A percentile compares a stretch with the other conserved stretches of the same genome.
Evolutionary conservation across 2,888 invertebrate genomes (phyloP).

Genomic region (Leptinotarsa haldemani): DNA sequence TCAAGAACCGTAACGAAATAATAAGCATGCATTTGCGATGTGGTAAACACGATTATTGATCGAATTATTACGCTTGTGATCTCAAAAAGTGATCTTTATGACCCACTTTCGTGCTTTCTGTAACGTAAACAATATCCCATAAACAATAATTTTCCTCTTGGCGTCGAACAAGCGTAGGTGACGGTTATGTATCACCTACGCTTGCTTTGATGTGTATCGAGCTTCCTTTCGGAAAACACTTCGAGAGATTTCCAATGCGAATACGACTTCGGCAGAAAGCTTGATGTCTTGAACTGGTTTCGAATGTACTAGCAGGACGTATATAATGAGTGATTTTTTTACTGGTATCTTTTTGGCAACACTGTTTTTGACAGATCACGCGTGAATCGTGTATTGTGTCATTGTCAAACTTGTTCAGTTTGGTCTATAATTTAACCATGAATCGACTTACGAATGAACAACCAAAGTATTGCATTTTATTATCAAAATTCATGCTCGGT

Average conservation of each 20-base stretch:
- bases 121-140: neutral
- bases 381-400: too few species aligned
- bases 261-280: neutral
- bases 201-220: neutral
- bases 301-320: too few species aligned
- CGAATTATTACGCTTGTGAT: neutral
- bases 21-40: neutral
- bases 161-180: neutral
- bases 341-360: too few species aligned
- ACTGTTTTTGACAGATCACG: too few species aligned
- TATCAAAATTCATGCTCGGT: too few species aligned
- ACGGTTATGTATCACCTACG: neutral
- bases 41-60: conserved; percentile 11
- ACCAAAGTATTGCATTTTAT: too few species aligned
- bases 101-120: neutral
- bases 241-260: neutral
- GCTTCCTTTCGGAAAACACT: neutral
- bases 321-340: too few species aligned
- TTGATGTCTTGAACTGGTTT: neutral
- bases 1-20: neutral
- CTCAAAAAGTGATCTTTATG: neutral
- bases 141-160: conserved; percentile 5
- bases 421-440: too few species aligned
- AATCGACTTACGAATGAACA: too few species aligned
- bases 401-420: too few species aligned